Percentiles rank a stretch among this genome's conserved stretches.
Conservation (phyloP, 2,797 vertebrate genomes). For the Alfaro cultratus region DNA sequence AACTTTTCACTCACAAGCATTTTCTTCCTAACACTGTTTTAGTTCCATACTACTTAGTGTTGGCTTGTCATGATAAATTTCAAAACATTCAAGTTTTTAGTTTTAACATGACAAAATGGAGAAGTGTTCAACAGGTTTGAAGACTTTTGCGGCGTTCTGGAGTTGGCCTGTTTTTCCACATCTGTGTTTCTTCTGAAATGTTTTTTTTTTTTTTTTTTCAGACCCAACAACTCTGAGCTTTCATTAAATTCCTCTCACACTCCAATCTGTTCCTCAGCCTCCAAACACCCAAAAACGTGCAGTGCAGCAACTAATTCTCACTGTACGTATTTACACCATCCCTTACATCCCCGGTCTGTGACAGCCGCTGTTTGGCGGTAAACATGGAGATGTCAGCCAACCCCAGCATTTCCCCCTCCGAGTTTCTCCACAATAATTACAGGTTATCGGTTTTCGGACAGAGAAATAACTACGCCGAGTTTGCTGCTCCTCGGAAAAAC, state of each 20-base stretch:
- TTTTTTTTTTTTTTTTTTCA: not conserved
- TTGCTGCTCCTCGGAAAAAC: conserved; percentile 31
- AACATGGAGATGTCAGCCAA: conserved; percentile 59
- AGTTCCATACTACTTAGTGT: not conserved
- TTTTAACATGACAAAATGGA: not conserved
- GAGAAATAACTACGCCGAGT: conserved; percentile 53
- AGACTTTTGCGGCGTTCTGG: not conserved
- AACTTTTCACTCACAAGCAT: not conserved
- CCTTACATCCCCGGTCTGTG: conserved; percentile 57
- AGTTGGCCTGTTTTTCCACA: conserved; percentile 4
- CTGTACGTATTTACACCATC: conserved; percentile 49
- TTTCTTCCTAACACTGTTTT: not conserved
- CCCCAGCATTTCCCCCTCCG: conserved; percentile 52
- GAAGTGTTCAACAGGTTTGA: not conserved
- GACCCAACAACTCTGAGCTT: not conserved
- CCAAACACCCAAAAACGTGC: conserved; percentile 39
- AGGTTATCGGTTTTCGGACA: conserved; percentile 58
- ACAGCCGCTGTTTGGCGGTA: conserved; percentile 61
- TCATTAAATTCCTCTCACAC: conserved; percentile 13
- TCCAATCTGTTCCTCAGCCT: conserved; percentile 22
- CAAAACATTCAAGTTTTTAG: not conserved
- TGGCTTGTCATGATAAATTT: not conserved
- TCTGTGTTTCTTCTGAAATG: conserved; percentile 1
- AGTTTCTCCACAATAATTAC: conserved; percentile 60
- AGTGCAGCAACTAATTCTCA: conserved; percentile 50